Evolutionary conservation across 1,140 invertebrate species (phyloP), one percentile per base, ranked within the genome.

Genomic region (Pseudomyrmex flavicornis): DNA sequence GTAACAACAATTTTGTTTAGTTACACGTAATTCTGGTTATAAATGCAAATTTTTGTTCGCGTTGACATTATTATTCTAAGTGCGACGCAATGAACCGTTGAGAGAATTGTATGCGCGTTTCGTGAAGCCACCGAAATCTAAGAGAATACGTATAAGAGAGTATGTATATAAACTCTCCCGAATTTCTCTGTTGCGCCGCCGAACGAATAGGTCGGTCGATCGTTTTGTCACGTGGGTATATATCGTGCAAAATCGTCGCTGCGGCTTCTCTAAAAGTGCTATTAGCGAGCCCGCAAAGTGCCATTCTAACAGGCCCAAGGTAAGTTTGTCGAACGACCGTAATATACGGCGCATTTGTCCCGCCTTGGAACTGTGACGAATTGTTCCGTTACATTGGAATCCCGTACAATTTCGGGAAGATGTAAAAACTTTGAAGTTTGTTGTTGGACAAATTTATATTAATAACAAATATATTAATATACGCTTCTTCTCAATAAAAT

Each of bases 221-320:
- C n/a, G 66, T 80, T 72, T 72, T 22, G 20, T 22, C 20, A 58
- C 66, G 66, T 54, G 20, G 35, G 52, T 35, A 79, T 72, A 80
- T 59, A 80, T 80, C 66, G 44, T 12, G 20, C 15, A 70, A 80
- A 80, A 80, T 72, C 66, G 66, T 80, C 65, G 66, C 22, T 50
- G 76, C 20, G 66, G 76, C 72, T 72, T 61, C 66, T 26, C 66
- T 70, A 80, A 80, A 84, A 68, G 83, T 63, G 66, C 75, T 79
- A 77, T 84, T 84, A 84, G 48, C 58, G 52, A 15, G n/a, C 75
- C 35, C 66, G 65, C 75, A 61, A 80, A 84, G 48, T 84, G 66
- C n/a, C 66, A 20, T 63, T 48, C 58, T 80, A 72, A 80, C 76
- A 54, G 56, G 44, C 15, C 20, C 8, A n/a, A n/a, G 20, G 20